Evolutionary conservation across 1,140 invertebrate genomes (phyloP), one percentile per base, ranked within the genome.

Genomic region (Trypoxylus dichotomus): DNA sequence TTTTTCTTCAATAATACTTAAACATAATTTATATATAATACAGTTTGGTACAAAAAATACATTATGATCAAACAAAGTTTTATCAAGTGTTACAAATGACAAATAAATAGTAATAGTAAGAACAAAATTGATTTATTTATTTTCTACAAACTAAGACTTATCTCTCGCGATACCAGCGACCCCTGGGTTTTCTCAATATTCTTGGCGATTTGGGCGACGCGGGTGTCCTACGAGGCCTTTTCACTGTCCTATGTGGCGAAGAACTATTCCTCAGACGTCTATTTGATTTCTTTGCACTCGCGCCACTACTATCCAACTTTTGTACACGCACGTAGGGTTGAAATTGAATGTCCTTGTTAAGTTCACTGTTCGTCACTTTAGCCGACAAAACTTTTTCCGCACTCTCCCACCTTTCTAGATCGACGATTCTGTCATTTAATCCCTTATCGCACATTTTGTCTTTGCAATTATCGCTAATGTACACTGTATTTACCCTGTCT

Each of bases 91-190:
- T 68, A 68, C 60, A 68, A 8, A 11, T 68, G 21, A 27, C 19
- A 68, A 68, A 68, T 68, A 68, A 68, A 68, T 63, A 58, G 15
- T 58, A 63, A 63, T 68, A 68, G 60, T 29, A 68, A 68, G 60
- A 68, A 27, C 60, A 68, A 24, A 68, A 68, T 68, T 68, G 19
- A 68, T 68, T 68, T 68, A 68, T 68, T 13, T 29, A 3, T 68
- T 27, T 11, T 29, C 60, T 68, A 68, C 10, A 68, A 21, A 27
- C 27, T 68, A 68, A 68, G 11, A 68, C 41, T 82, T 82, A 86
- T 85, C 84, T 84, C 41, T 86, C 84, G 75, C 84, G 80, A 78
- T 85, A 85, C 85, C 85, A 86, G 24, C 81, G 79, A 5, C 84
- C 84, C 13, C 84, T 79, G 2, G 84, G 81, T 68, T 81, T 82